Base-by-base conservation (phyloP, 2,888 invertebrate species). In the Dynastes tityus region DNA sequence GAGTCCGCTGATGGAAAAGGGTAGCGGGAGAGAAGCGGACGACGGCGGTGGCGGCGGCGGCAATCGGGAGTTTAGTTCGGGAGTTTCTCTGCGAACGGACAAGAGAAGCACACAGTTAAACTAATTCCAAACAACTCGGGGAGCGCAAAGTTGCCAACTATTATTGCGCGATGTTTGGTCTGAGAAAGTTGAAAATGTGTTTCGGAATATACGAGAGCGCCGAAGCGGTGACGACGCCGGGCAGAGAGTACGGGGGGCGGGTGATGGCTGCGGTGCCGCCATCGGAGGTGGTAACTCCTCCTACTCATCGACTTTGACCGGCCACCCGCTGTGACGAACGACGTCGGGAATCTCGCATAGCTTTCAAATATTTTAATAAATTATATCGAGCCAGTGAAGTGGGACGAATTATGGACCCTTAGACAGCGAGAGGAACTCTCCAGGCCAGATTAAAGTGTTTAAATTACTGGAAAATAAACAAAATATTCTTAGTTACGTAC, bases 91-190 rank as follows among this genome's bases (percentile, higher is more conserved):
- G 64, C 75, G 58, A 73, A 73, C 55, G 58, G 73, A 73, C 73
- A 37, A 73, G 73, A 58, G 73, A 86, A 86, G 85, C 85, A 84
- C 85, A 84, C 83, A 85, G 85, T 86, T 85, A 86, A 86, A 87
- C 87, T 86, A 86, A 87, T 86, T 87, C 85, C 82, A 85, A 86
- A 82, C 82, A 85, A 85, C 84, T 63, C 63, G 51, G 70, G 27
- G 27, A 45, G 64, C 65, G 65, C 79, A 82, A 86, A 86, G 85
- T 87, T 86, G 82, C 82, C 82, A 87, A 88, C 88, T 87, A 87
- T 86, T 87, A 87, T 87, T 87, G 86, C 86, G 83, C 86, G 85
- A 87, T 87, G 87, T 87, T 87, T 87, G 86, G 86, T 87, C 86
- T 87, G 81, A 80, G 80, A 86, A 86, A 85, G 86, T 87, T 83